A percentile compares a stretch with the other conserved stretches of the same genome.
These are phyloP conservation scores for Choristoneura fumiferana DNA, from an alignment of 1,140 invertebrate genomes.

Conservation along the genomic window DNA sequence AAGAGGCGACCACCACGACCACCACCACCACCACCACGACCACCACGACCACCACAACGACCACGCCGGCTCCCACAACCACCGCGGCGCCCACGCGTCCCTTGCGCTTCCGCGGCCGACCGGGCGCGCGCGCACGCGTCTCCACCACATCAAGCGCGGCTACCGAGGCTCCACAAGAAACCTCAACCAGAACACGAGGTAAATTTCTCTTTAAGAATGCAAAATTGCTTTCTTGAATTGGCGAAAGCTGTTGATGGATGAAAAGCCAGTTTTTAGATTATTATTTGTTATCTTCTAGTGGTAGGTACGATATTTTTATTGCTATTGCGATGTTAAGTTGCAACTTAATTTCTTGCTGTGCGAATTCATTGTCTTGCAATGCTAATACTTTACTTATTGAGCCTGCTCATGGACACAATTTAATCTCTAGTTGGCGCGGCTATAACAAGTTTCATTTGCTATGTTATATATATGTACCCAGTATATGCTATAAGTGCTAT, in stretches of 20 bases:
- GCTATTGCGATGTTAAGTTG: background rate
- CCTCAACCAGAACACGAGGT: conserved; percentile 63
- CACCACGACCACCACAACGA: conserved; percentile 79
- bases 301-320: background rate
- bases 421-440: too few relatives aligned
- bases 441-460: too few relatives aligned
- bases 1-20: conserved; percentile 79
- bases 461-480: too few relatives aligned
- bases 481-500: too few relatives aligned
- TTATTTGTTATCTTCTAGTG: too few relatives aligned
- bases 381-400: background rate
- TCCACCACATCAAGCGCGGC: conserved; percentile 48
- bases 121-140: conserved; percentile 48
- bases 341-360: background rate
- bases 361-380: background rate
- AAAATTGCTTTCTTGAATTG: background rate
- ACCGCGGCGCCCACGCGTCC: conserved; percentile 57
- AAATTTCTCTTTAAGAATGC: conserved; percentile 26
- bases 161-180: conserved; percentile 62
- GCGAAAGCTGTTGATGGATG: too few relatives aligned
- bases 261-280: too few relatives aligned
- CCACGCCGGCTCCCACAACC: conserved; percentile 64
- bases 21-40: conserved; percentile 78
- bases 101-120: conserved; percentile 61
- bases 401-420: too few relatives aligned